Percentiles rank a stretch among this genome's conserved stretches.
Conservation (phyloP, 30 jellyfish, hydroid and myxozoan genomes). For the Aurelia sp. region DNA sequence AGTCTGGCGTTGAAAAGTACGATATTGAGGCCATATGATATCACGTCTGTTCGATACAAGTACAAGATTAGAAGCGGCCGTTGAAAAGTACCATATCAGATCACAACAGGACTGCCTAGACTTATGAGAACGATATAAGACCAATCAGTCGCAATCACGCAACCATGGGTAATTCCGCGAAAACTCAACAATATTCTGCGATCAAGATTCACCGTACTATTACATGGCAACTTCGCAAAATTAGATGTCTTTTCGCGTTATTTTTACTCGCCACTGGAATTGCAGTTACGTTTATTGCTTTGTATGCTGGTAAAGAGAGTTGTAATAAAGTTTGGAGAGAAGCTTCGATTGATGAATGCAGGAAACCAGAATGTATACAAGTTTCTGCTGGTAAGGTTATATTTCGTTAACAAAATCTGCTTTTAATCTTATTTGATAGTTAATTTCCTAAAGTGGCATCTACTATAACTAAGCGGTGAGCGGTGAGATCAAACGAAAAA, state of each 20-base stretch:
- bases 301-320: background rate
- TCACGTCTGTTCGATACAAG: too few species aligned
- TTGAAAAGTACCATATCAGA: too few species aligned
- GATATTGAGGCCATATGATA: too few species aligned
- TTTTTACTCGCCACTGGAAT: conserved; percentile 1
- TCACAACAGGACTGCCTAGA: too few species aligned
- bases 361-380: background rate
- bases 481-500: too few species aligned
- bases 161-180: conserved; percentile 19
- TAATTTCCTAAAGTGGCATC: too few species aligned
- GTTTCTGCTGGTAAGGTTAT: conserved; percentile 12
- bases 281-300: conserved; percentile 24
- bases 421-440: too few species aligned
- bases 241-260: conserved; percentile 25
- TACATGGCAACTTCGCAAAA: conserved; percentile 8
- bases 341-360: background rate
- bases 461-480: too few species aligned
- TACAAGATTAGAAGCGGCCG: too few species aligned
- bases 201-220: conserved; percentile 19
- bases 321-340: background rate
- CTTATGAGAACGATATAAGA: too few species aligned
- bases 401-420: too few species aligned
- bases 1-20: too few species aligned
- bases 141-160: background rate
- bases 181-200: conserved; percentile 46